Conservation (phyloP, 2,888 invertebrate species). For the Ischnura elegans region DNA sequence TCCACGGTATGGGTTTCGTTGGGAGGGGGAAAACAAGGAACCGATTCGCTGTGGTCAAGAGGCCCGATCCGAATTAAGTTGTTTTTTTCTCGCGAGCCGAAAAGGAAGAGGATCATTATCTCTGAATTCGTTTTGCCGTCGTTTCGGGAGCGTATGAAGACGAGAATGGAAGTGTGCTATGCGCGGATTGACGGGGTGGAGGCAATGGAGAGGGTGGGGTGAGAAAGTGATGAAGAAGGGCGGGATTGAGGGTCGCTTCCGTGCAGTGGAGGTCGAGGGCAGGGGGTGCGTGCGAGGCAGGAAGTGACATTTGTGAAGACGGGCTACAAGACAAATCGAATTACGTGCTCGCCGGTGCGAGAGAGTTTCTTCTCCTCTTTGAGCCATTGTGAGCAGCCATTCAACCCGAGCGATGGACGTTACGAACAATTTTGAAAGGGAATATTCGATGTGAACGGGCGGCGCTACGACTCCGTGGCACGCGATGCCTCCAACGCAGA, state of each 20-base stretch:
- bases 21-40: background rate
- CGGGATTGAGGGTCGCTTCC: background rate
- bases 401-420: constrained; percentile 51
- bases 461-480: too few relatives aligned
- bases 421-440: constrained; percentile 47
- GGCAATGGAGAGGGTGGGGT: background rate
- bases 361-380: background rate
- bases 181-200: background rate
- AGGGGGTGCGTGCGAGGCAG: background rate
- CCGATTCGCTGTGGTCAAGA: background rate
- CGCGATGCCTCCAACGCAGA: too few relatives aligned
- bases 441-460: background rate
- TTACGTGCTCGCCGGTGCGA: constrained; percentile 54
- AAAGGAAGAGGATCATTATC: constrained; percentile 17
- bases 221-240: too few relatives aligned
- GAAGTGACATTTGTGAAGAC: constrained; percentile 58
- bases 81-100: background rate
- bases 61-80: background rate
- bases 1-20: background rate
- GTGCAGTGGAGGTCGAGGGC: background rate
- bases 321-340: constrained; percentile 40
- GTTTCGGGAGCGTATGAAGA: background rate
- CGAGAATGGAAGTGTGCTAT: background rate
- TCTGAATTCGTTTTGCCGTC: constrained; percentile 11
- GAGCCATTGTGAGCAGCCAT: too few relatives aligned